These are phyloP conservation scores for Palaemon carinicauda DNA, from an alignment of 1,140 invertebrate species.

Conservation along the genomic window DNA sequence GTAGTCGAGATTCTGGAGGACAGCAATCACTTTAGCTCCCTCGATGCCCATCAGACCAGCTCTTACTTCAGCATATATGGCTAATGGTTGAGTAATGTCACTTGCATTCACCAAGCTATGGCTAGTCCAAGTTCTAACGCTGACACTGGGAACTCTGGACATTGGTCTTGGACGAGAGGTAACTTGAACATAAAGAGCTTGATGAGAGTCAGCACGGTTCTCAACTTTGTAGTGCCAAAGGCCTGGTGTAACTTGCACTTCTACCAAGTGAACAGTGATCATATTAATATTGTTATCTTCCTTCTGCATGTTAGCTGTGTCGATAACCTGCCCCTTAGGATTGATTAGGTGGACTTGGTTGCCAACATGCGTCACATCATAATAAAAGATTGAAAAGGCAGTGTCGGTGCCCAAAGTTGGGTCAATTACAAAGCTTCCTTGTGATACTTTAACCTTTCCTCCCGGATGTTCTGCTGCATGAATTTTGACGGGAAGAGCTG, in stretches of 20 bases:
- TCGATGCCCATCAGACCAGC: conserved; percentile 44
- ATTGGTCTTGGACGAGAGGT: conserved; percentile 41
- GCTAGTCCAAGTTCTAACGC: conserved; percentile 50
- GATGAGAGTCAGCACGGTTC: conserved; percentile 57
- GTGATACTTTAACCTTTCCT: conserved; percentile 38
- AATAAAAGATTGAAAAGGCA: conserved; percentile 61
- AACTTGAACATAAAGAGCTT: conserved; percentile 59
- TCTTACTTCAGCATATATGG: conserved; percentile 48
- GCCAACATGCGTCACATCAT: conserved; percentile 60
- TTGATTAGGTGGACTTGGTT: conserved; percentile 57
- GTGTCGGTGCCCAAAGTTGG: conserved; percentile 60
- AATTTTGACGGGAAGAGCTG: conserved; percentile 54
- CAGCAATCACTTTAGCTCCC: conserved; percentile 50
- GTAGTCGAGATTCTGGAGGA: conserved; percentile 43
- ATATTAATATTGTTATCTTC: conserved; percentile 60
- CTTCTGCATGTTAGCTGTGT: conserved; percentile 59
- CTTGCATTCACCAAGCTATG: conserved; percentile 48
- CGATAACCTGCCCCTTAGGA: conserved; percentile 57
- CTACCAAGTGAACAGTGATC: conserved; percentile 53
- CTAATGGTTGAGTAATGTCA: conserved; percentile 53
- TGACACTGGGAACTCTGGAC: conserved; percentile 13
- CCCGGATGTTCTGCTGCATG: conserved; percentile 54
- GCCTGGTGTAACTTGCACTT: conserved; percentile 53
- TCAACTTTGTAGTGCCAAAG: conserved; percentile 58
- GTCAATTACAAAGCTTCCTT: conserved; percentile 60